Base-by-base conservation (phyloP, 2,113 vertebrate species). In the Sander vitreus region DNA sequence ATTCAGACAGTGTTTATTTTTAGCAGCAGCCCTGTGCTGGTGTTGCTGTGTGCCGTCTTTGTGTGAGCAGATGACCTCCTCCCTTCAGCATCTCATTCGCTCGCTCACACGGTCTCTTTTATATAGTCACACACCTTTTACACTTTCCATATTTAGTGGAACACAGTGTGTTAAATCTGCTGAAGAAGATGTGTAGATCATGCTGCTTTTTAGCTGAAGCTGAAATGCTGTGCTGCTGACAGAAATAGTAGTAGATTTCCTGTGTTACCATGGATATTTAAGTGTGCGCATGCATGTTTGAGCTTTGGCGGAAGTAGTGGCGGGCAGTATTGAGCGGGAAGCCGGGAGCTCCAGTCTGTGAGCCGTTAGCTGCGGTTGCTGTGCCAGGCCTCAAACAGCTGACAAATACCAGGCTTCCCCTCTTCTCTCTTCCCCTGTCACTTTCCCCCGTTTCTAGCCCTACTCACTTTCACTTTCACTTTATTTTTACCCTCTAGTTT, bases 21-120 rank as follows among this genome's bases (percentile, higher is more conserved):
- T 96, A 95, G 95, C 92, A 51, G 7, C 86, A 65, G 88, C 72
- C 19, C 72, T 80, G 59, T 67, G 65, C 85, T 85, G 83, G 84
- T 94, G 94, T 93, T 93, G 89, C 93, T 91, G 90, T 93, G 89
- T 91, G 90, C 88, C 4, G 81, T 90, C 90, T 93, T 91, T 94
- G 88, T 88, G 76, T 79, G 88, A 91, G 87, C 85, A 81, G 72
- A 89, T 91, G 88, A 91, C 85, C 76, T 47, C 85, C 85, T 63
- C 59, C 55, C 14, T 39, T 53, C 25, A 8, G 36, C 73, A 73
- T 66, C 63, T 84, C 60, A 58, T 78, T 67, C 43, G 27, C 73
- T 50, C 47, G 15, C 83, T 64, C 57, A 62, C 76, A 45, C 36
- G 30, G 59, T 21, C 70, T 85, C 59, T 75, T 78, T 75, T 55